Conservation (phyloP, 2,113 vertebrate genomes). For the Arenaria interpres region DNA sequence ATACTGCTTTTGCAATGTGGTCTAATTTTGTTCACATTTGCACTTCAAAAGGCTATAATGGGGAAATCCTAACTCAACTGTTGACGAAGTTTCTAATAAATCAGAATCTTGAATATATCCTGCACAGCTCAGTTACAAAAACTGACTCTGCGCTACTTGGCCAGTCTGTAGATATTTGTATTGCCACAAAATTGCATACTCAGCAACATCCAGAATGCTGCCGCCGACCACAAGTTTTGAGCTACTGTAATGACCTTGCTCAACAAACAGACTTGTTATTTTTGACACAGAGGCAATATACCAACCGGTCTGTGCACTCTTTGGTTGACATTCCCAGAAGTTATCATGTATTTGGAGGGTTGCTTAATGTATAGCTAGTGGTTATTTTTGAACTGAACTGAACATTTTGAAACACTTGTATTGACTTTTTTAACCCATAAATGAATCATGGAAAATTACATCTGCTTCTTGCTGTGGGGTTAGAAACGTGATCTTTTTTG, state of each 20-base stretch:
- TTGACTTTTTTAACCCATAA: conserved; percentile 46
- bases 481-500: conserved; percentile 34
- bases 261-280: conserved; percentile 37
- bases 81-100: conserved; percentile 28
- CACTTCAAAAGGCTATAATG: conserved; percentile 38
- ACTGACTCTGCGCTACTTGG: not conserved
- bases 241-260: conserved; percentile 27
- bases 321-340: conserved; percentile 50
- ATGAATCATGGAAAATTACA: conserved; percentile 40
- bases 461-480: conserved; percentile 34
- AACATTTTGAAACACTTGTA: conserved; percentile 46
- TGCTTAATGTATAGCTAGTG: conserved; percentile 56
- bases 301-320: conserved; percentile 30
- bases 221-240: not conserved
- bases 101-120: not conserved
- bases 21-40: conserved; percentile 41
- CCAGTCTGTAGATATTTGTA: not conserved
- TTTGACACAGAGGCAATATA: conserved; percentile 42
- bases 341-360: conserved; percentile 39
- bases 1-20: not conserved
- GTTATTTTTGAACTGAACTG: conserved; percentile 52
- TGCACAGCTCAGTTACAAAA: not conserved
- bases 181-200: not conserved
- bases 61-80: conserved; percentile 15
- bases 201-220: not conserved